Percentiles rank a stretch among this genome's conserved stretches.
Evolutionary conservation across 2,113 vertebrate species (phyloP).

Genomic region (Bos indicus): DNA sequence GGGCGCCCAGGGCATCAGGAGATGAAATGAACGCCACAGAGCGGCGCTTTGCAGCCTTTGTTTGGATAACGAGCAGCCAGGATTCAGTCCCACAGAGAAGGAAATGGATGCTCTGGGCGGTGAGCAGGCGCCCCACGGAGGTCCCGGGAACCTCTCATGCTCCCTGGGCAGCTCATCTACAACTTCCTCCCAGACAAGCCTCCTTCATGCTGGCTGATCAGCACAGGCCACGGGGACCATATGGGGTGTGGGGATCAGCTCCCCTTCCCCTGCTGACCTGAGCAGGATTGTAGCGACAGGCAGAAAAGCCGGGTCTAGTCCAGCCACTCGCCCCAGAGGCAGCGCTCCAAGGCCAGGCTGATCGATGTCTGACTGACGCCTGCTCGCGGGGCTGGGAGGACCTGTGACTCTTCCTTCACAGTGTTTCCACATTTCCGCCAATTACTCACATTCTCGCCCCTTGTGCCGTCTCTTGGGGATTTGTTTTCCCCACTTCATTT

Average conservation of each 20-base stretch:
- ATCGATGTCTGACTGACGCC: background rate
- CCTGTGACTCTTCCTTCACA: background rate
- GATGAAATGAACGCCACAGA: background rate
- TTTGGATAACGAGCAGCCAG: background rate
- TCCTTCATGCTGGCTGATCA: accelerated
- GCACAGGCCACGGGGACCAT: background rate
- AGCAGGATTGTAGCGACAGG: background rate
- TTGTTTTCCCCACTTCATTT: background rate
- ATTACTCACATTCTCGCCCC: background rate
- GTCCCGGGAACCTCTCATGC: background rate
- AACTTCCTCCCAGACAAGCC: background rate
- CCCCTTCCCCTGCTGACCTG: background rate
- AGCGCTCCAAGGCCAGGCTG: background rate
- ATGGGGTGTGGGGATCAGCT: background rate
- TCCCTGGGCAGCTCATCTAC: background rate
- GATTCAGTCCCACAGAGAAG: background rate
- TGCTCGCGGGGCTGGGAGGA: background rate
- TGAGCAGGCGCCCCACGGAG: accelerated
- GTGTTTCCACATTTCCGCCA: background rate
- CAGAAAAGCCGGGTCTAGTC: background rate
- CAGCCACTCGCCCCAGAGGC: accelerated
- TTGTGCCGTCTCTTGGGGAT: background rate
- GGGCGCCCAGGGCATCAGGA: background rate
- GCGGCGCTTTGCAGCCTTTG: background rate
- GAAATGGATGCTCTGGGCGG: background rate